Evolutionary conservation across 1,140 invertebrate genomes (phyloP).

Genomic region (Drosophila asahinai): DNA sequence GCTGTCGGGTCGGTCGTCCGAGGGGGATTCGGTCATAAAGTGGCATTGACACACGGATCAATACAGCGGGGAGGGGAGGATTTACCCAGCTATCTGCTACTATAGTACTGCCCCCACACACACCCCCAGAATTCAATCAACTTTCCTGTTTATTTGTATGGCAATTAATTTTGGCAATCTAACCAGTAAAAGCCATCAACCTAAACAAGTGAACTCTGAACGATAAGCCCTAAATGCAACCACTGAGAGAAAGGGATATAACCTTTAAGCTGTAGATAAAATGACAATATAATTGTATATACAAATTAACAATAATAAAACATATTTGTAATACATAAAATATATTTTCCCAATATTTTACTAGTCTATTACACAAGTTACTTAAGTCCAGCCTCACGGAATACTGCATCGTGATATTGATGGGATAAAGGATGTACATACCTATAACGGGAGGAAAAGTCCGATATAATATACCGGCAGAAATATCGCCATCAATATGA

Average conservation of each 20-base stretch:
- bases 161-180: conserved; percentile 49
- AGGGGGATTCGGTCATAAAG: conserved; percentile 17
- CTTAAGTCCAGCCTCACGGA: too few species aligned
- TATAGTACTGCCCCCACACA: neutral
- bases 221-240: conserved; percentile 5
- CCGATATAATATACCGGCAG: too few species aligned
- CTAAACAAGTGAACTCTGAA: conserved; percentile 29
- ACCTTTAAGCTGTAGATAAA: too few species aligned
- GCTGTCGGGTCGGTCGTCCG: neutral
- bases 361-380: too few species aligned
- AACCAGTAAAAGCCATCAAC: conserved; percentile 50
- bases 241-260: conserved; percentile 5
- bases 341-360: too few species aligned
- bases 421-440: too few species aligned
- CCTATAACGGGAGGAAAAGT: too few species aligned
- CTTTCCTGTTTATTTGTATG: conserved; percentile 36
- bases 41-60: conserved; percentile 31
- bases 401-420: too few species aligned
- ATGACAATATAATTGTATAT: too few species aligned
- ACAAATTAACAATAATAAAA: too few species aligned
- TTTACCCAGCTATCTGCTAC: conserved; percentile 1
- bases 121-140: conserved; percentile 40
- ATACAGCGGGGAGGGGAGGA: neutral
- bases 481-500: too few species aligned
- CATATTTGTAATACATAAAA: neutral